Conservation (phyloP, 2,888 invertebrate genomes). For the Adelognathus sp. region DNA sequence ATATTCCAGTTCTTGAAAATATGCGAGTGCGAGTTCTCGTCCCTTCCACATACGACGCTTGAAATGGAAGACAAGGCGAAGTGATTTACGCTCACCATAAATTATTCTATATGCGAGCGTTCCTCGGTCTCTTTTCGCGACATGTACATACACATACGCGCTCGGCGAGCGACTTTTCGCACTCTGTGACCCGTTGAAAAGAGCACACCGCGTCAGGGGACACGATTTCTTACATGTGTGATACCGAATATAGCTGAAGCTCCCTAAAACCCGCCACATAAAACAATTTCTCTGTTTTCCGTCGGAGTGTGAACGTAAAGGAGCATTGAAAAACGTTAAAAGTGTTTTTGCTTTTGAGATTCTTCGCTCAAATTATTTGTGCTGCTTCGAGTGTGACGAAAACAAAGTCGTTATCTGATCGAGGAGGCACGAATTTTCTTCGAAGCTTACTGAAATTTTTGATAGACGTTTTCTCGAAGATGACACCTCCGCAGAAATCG, state of each 20-base stretch:
- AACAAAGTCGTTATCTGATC: neutral
- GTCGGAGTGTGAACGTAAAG: neutral
- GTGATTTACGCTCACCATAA: constrained; percentile 32
- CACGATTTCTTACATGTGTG: constrained; percentile 9
- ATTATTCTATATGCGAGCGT: constrained; percentile 21
- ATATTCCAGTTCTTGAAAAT: neutral
- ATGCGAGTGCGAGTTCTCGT: constrained; percentile 1
- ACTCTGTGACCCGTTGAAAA: neutral
- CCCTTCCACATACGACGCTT: constrained; percentile 1
- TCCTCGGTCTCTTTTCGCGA: neutral
- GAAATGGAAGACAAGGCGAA: constrained; percentile 20
- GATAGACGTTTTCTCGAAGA: too few species aligned
- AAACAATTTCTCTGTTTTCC: constrained; percentile 2
- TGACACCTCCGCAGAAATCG: too few species aligned
- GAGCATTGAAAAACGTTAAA: neutral
- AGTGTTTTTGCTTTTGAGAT: too few species aligned
- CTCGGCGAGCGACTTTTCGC: neutral
- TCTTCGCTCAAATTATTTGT: neutral
- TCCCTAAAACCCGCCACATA: constrained; percentile 22
- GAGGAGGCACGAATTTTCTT: neutral
- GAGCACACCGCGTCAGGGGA: neutral
- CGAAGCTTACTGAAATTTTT: too few species aligned
- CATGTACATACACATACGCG: neutral
- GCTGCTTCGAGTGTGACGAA: neutral
- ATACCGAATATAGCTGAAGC: constrained; percentile 13